These are phyloP conservation scores for Rhineura floridana DNA, from an alignment of 2,113 vertebrate genomes.

Conservation along the genomic window DNA sequence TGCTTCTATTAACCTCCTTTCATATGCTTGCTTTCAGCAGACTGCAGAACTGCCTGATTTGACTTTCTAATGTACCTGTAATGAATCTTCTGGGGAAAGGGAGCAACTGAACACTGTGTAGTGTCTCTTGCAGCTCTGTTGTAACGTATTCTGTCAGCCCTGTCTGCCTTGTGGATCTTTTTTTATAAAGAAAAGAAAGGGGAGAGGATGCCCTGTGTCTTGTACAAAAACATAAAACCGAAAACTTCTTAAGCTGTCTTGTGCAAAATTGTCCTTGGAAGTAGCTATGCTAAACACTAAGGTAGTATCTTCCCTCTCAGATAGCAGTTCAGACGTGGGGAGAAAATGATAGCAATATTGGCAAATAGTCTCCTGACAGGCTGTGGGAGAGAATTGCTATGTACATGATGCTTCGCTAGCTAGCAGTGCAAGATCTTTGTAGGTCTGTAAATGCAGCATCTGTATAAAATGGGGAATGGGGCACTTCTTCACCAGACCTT, in stretches of 20 bases:
- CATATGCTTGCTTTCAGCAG: constrained; percentile 77
- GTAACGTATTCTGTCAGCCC: constrained; percentile 80
- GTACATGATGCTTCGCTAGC: constrained; percentile 22
- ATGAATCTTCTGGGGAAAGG: constrained; percentile 92
- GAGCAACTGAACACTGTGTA: constrained; percentile 74
- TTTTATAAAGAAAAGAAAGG: constrained; percentile 57
- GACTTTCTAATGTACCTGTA: constrained; percentile 97
- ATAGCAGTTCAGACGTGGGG: constrained; percentile 49
- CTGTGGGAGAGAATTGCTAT: constrained; percentile 37
- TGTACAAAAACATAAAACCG: constrained; percentile 70
- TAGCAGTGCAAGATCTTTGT: constrained; percentile 53
- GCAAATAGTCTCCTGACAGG: constrained; percentile 43
- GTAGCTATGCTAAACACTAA: constrained; percentile 47
- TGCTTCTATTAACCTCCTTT: constrained; percentile 83
- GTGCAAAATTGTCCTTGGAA: constrained; percentile 38
- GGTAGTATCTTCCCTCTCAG: constrained; percentile 58
- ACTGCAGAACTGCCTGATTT: constrained; percentile 95
- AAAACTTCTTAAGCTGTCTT: constrained; percentile 43
- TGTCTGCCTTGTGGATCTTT: constrained; percentile 70
- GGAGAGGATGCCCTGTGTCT: constrained; percentile 68
- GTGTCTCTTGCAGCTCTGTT: constrained; percentile 68
- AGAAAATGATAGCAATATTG: constrained; percentile 52
- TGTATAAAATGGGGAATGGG: constrained; percentile 1
- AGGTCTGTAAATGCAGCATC: constrained; percentile 16
- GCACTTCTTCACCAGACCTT: constrained; percentile 9